Evolutionary conservation across 2,888 invertebrate species (phyloP).

Genomic region (Oligia fasciuncula): DNA sequence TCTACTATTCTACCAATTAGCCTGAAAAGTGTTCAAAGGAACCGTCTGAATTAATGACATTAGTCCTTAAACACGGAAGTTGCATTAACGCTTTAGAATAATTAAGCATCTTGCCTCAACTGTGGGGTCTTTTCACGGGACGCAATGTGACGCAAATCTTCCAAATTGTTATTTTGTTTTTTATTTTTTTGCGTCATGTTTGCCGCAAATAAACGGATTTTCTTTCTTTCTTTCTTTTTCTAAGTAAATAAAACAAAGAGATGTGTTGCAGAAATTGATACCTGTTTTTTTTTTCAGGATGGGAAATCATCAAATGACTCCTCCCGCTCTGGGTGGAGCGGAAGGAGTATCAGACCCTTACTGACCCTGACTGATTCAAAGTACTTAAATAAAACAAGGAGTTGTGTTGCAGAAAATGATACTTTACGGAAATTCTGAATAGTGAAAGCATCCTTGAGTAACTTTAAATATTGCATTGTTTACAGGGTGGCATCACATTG

Average conservation of each 20-base stretch:
- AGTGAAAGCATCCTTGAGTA: neutral
- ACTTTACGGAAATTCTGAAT: neutral
- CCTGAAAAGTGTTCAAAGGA: conserved; percentile 18
- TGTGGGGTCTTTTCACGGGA: neutral
- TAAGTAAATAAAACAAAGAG: conserved; percentile 10
- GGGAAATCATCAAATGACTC: too few species aligned
- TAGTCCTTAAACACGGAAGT: conserved; percentile 49
- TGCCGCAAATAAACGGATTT: too few species aligned
- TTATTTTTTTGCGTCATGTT: too few species aligned
- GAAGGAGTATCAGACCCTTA: too few species aligned
- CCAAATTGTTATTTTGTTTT: too few species aligned
- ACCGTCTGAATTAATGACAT: conserved; percentile 32
- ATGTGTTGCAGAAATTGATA: neutral
- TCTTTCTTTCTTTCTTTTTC: too few species aligned
- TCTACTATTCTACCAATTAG: conserved; percentile 14
- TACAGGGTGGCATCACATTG: neutral
- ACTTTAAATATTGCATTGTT: neutral
- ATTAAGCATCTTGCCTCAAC: conserved; percentile 33
- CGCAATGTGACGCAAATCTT: too few species aligned
- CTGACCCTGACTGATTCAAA: neutral
- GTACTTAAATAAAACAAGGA: conserved; percentile 10
- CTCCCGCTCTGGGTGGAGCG: too few species aligned
- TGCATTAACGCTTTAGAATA: conserved; percentile 58
- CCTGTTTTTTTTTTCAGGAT: too few species aligned
- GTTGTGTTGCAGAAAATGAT: neutral